Percentiles rank a stretch among this genome's conserved stretches.
These are phyloP conservation scores for Mactra quadrangularis DNA, from an alignment of 1,140 invertebrate species.

Conservation along the genomic window DNA sequence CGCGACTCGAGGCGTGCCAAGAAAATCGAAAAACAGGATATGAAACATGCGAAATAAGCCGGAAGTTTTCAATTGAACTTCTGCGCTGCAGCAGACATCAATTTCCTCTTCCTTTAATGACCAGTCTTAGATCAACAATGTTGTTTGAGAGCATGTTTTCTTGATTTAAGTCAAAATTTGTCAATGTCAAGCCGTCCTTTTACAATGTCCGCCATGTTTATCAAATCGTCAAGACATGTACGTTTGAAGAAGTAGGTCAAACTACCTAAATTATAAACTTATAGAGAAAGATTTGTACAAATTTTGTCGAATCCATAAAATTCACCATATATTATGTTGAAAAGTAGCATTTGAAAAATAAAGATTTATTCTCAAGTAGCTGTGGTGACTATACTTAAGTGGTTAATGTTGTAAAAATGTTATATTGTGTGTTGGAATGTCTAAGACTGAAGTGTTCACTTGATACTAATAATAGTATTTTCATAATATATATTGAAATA, in stretches of 20 bases:
- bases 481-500: too few relatives aligned
- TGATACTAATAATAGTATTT: too few relatives aligned
- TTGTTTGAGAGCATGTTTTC: background rate
- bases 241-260: slow-evolving; percentile 51
- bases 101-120: slow-evolving; percentile 77
- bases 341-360: too few relatives aligned
- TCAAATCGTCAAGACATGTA: background rate
- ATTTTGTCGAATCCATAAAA: too few relatives aligned
- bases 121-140: slow-evolving; percentile 18
- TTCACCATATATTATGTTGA: too few relatives aligned
- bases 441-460: too few relatives aligned
- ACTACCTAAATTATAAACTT: background rate
- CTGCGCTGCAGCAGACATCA: slow-evolving; percentile 78
- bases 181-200: slow-evolving; percentile 6
- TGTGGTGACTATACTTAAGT: too few relatives aligned
- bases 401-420: too few relatives aligned
- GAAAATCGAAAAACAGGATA: slow-evolving; percentile 76
- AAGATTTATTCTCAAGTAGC: too few relatives aligned
- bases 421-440: too few relatives aligned
- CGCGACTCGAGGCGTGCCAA: background rate
- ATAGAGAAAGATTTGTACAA: background rate
- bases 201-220: slow-evolving; percentile 60
- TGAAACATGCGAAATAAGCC: slow-evolving; percentile 71
- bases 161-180: background rate
- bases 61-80: slow-evolving; percentile 81